Evolutionary conservation across 2,113 vertebrate species (phyloP), one percentile per base, ranked within the genome.

Genomic region (Sceloporus undulatus): DNA sequence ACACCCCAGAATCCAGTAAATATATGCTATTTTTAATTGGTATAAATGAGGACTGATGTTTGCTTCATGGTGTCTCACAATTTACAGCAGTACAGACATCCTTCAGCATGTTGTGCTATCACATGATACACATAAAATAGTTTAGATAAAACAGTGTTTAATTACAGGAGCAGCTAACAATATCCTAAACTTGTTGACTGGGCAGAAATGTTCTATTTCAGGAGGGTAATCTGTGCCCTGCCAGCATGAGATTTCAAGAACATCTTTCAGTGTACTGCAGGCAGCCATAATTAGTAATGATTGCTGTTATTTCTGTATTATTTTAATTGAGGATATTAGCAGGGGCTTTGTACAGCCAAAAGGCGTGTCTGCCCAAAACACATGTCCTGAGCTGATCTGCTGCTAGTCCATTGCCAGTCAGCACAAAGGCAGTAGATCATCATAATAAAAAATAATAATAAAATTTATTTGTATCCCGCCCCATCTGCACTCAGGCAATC

Each of bases 161-260:
- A 65, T 88, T 88, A 84, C 73, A 68, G 62, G 48, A 56, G 70
- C 23, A 78, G 42, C 87, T 88, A 88, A 88, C 87, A 88, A 88
- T 83, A 88, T 42, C 48, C 62, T 40, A 68, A 88, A 77, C 87
- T 78, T 84, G 80, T 56, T 83, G 87, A 88, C 80, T 83, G 62
- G 52, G 56, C 48, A 84, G 73, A 68, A 42, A 70, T 56, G 48
- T 88, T 78, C 87, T 84, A 70, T 88, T 88, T 77, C 62, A 56
- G 73, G 81, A 88, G 52, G 52, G 42, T 84, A 84, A 84, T 77
- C 40, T 76, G 79, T 66, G 19, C 82, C n/a, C 48, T 84, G 87
- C 59, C 87, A 78, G 73, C 29, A 56, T 75, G 79, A 82, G n/a
- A 70, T 68, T 77, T 70, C 70, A 42, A 78, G 73, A 14, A 77